phyloP scores from a whole-genome alignment of 2,888 invertebrate genomes.

The Tiliacea aurago region DNA sequence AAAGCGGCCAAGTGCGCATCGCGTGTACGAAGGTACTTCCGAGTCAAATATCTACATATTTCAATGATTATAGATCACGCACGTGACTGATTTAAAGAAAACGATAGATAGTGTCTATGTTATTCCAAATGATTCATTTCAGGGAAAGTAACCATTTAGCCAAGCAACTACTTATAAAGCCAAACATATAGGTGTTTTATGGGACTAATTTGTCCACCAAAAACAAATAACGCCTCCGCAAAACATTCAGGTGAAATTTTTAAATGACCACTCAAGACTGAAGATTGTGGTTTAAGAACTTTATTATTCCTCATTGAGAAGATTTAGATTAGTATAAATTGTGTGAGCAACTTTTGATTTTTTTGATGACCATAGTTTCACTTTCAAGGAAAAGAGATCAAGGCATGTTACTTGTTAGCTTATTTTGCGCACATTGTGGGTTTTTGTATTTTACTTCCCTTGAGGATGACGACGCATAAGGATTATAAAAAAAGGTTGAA shows the following conservation, averaged over 20 bases:
- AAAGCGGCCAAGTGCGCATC: conserved; percentile 34
- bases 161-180: neutral
- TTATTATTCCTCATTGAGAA: no score
- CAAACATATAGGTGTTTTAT: neutral
- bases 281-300: no score
- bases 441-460: neutral
- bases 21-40: conserved; percentile 30
- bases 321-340: conserved; percentile 30
- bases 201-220: neutral
- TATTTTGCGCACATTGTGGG: neutral
- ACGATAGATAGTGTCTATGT: neutral
- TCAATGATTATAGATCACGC: conserved; percentile 20
- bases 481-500: neutral
- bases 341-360: conserved; percentile 29
- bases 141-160: conserved; percentile 8
- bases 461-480: neutral
- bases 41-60: neutral
- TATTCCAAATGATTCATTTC: neutral
- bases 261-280: conserved; percentile 18
- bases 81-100: neutral
- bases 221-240: conserved; percentile 3
- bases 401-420: neutral
- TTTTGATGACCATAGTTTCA: conserved; percentile 34
- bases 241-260: conserved; percentile 45
- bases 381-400: neutral